Evolutionary conservation across 2,113 vertebrate genomes (phyloP).

Genomic region (Gracilinanus agilis): DNA sequence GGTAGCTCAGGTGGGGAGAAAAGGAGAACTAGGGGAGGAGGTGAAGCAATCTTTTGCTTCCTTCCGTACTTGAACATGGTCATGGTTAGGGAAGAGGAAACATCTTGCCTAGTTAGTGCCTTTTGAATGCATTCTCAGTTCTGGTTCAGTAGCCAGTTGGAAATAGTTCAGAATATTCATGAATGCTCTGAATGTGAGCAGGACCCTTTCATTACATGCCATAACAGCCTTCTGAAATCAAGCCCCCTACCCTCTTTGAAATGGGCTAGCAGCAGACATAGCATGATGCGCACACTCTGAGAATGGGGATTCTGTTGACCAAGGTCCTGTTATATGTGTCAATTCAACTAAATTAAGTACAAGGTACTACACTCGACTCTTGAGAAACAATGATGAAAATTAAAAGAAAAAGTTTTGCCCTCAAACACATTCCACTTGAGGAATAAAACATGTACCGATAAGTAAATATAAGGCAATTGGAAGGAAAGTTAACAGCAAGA

Average conservation of each 20-base stretch:
- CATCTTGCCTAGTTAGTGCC: background rate
- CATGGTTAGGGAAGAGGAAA: background rate
- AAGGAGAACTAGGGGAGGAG: background rate
- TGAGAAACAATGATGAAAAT: constrained; percentile 10
- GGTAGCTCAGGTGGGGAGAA: background rate
- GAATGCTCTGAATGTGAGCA: background rate
- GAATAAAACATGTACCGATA: background rate
- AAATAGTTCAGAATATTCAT: background rate
- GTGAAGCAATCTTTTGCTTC: background rate
- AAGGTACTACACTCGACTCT: background rate
- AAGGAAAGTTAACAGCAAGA: background rate
- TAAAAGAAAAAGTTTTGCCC: constrained; percentile 27
- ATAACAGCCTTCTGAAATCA: background rate
- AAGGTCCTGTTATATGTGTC: background rate
- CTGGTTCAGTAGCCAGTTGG: background rate
- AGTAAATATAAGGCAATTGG: background rate
- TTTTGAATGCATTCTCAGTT: background rate
- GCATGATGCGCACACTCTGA: background rate
- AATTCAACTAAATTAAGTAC: background rate
- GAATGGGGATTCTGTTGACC: background rate
- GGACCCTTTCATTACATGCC: background rate
- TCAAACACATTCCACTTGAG: background rate
- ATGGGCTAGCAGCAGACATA: no score
- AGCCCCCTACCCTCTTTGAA: background rate
- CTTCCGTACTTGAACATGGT: background rate